phyloP scores from a whole-genome alignment of 2,888 invertebrate species.

The Chalcis sispes region DNA sequence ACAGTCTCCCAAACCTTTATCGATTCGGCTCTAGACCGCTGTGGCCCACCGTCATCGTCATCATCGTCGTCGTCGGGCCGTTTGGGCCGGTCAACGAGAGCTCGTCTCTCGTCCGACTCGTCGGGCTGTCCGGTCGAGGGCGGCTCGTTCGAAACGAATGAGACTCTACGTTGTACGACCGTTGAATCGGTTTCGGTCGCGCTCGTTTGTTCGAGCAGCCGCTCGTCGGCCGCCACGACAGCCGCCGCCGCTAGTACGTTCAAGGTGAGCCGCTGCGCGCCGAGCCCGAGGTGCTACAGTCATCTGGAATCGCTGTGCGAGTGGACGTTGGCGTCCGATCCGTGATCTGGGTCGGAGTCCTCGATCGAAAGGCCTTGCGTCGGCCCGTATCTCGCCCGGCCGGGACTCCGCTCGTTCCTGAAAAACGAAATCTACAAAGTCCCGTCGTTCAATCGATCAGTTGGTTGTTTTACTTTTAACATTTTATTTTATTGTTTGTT shows the following conservation, averaged over 20 bases:
- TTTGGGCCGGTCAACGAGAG: neutral
- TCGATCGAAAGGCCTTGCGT: conserved; percentile 72
- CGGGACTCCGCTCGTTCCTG: conserved; percentile 72
- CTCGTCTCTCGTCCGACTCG: neutral
- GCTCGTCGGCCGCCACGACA: conserved; percentile 44
- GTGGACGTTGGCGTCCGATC: conserved; percentile 68
- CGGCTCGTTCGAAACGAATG: conserved; percentile 26
- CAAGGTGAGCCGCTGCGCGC: conserved; percentile 59
- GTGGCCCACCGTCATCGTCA: too few species aligned
- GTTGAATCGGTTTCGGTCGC: neutral
- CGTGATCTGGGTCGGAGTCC: conserved; percentile 72
- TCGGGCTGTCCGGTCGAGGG: conserved; percentile 18
- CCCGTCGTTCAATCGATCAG: conserved; percentile 39
- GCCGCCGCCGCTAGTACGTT: conserved; percentile 26
- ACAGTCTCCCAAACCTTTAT: too few species aligned
- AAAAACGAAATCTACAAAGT: conserved; percentile 59
- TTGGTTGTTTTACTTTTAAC: neutral
- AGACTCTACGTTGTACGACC: too few species aligned
- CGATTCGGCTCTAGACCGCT: too few species aligned
- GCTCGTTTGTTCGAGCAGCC: neutral
- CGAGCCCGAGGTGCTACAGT: conserved; percentile 70
- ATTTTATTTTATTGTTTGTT: too few species aligned
- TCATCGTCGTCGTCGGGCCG: neutral
- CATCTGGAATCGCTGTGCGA: conserved; percentile 74
- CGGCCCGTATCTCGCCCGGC: conserved; percentile 67